phyloP scores from a whole-genome alignment of 2,888 invertebrate genomes.

The Eucriotettix oculatus region DNA sequence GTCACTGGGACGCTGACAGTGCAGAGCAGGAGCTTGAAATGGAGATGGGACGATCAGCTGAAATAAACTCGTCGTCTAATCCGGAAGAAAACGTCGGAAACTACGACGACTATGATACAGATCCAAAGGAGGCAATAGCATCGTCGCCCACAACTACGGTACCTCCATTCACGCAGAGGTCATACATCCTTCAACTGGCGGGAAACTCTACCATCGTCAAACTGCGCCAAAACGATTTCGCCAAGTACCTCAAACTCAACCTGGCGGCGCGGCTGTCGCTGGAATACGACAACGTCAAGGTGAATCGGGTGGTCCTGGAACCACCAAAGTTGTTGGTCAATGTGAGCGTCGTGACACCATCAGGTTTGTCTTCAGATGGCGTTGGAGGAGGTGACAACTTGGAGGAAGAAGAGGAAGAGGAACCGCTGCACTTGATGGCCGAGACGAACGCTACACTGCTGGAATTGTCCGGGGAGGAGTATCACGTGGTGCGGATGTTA shows the following conservation, averaged over 20 bases:
- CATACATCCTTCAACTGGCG: constrained; percentile 18
- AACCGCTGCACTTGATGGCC: constrained; percentile 18
- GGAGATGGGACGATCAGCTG: background rate
- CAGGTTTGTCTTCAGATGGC: constrained; percentile 3
- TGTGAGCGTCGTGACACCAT: constrained; percentile 19
- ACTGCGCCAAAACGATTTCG: constrained; percentile 20
- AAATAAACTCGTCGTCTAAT: too few relatives aligned
- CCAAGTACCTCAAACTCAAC: constrained; percentile 21
- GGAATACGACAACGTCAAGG: constrained; percentile 20
- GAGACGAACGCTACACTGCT: constrained; percentile 21
- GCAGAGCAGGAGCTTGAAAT: constrained; percentile 18
- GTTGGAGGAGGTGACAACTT: background rate
- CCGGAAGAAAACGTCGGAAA: constrained; percentile 12
- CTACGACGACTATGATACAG: background rate
- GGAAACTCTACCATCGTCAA: constrained; percentile 21
- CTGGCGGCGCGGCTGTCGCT: constrained; percentile 20
- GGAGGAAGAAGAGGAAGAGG: constrained; percentile 16
- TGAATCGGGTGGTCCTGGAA: constrained; percentile 19
- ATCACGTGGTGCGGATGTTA: constrained; percentile 17
- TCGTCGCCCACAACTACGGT: background rate
- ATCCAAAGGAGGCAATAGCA: background rate
- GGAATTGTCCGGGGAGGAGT: constrained; percentile 21
- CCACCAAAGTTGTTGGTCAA: constrained; percentile 20
- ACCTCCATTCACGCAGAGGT: constrained; percentile 2
- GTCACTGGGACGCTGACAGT: constrained; percentile 18